phyloP scores from a whole-genome alignment of 2,797 vertebrate species.

The Hapalemur alaotrensis region DNA sequence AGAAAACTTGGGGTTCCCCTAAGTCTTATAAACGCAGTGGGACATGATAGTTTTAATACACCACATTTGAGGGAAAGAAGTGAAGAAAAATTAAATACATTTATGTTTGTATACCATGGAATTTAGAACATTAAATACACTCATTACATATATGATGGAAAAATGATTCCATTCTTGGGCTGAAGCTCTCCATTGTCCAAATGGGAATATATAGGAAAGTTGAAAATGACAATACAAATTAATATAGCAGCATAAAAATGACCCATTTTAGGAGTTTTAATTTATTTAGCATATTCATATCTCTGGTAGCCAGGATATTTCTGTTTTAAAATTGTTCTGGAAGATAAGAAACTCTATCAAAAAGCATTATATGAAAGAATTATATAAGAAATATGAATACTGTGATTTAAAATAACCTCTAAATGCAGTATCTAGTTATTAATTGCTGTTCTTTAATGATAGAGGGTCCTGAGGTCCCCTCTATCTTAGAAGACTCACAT shows the following conservation, averaged over 20 bases:
- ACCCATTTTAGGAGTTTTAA: not conserved
- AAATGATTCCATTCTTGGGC: not conserved
- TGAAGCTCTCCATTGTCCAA: not conserved
- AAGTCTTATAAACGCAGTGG: not conserved
- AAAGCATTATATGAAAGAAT: not conserved
- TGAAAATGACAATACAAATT: not conserved
- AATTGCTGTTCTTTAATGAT: not conserved
- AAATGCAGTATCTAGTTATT: not conserved
- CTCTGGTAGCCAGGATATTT: not conserved
- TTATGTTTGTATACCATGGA: not conserved
- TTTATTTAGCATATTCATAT: not conserved
- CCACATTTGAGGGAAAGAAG: not conserved
- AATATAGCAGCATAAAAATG: not conserved
- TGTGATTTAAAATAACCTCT: not conserved
- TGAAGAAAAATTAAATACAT: not conserved
- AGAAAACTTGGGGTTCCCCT: fast-evolving
- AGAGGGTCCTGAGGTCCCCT: not conserved
- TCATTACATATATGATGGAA: not conserved
- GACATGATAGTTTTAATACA: not conserved
- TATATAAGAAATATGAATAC: not conserved
- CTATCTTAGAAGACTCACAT: not conserved
- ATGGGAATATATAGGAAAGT: not conserved
- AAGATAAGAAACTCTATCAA: not conserved
- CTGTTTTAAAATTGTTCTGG: not conserved
- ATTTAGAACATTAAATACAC: not conserved